phyloP scores from a whole-genome alignment of 2,888 invertebrate species.

The Habrosyne pyritoides region DNA sequence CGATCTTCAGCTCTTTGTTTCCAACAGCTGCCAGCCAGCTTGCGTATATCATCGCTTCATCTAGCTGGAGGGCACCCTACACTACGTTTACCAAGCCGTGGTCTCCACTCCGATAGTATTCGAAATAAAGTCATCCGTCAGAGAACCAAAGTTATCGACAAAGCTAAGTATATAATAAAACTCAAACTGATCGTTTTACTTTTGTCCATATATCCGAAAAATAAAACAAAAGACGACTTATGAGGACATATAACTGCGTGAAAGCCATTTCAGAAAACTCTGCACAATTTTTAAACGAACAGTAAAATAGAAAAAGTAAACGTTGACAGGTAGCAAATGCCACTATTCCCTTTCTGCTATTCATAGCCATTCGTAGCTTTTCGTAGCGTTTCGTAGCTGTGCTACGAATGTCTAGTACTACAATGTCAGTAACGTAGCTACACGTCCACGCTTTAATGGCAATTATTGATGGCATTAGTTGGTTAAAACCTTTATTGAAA shows the following conservation, averaged over 20 bases:
- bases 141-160: too few relatives aligned
- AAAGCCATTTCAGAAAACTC: neutral
- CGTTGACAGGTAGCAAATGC: neutral
- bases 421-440: neutral
- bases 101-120: too few relatives aligned
- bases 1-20: too few relatives aligned
- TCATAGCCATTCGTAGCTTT: neutral
- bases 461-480: neutral
- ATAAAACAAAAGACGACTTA: neutral
- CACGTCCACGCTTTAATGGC: neutral
- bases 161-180: too few relatives aligned
- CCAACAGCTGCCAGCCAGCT: too few relatives aligned
- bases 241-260: neutral
- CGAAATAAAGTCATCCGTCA: too few relatives aligned
- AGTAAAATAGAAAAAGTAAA: neutral
- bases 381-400: neutral
- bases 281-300: neutral
- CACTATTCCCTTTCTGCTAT: neutral
- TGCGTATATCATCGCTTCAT: too few relatives aligned
- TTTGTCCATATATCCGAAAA: neutral
- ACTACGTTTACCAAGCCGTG: too few relatives aligned
- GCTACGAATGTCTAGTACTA: neutral
- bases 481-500: neutral
- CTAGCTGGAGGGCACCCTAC: too few relatives aligned
- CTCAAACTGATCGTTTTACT: neutral